Evolutionary conservation across 2,888 invertebrate species (phyloP), one percentile per base, ranked within the genome.

Genomic region (Andrena trimmerana): DNA sequence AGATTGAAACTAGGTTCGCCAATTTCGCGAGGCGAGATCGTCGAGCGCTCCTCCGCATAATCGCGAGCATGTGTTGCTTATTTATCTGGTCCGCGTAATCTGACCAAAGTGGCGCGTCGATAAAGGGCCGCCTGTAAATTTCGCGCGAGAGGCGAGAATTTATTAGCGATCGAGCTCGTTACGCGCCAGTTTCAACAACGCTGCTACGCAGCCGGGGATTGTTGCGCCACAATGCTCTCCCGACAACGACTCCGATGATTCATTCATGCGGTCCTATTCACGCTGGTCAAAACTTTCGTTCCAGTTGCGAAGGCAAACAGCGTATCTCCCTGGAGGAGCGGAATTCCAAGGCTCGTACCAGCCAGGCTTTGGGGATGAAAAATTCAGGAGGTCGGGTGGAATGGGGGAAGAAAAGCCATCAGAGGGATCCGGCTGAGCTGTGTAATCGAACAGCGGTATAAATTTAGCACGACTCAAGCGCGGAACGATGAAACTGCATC

Each of bases 381-480:
- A n/a, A 33, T 52, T 13, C 20, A 62, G 24, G 10, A 31, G 31
- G 48, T n/a, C 42, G 3, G 4, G 42, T 16, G 24, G 5, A 50
- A 50, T 2, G 4, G 2, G 4, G 31, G 6, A 1, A 42, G 8
- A 4, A 54, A n/a, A 16, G n/a, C 6, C 27, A 7, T 33, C n/a
- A 0, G 6, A n/a, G 13, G 13, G 4, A 31, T 10, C 7, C 13
- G 20, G 16, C 6, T 4, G 13, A 2, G 62, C 20, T 16, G 7
- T 8, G 29, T 24, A 24, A 62, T 71, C 50, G 31, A 52, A 72
- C 33, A 68, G n/a, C n/a, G 6, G 27, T n/a, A 57, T 57, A 48
- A 70, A 70, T 78, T 72, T 66, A 72, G 24, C n/a, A 16, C 10
- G 50, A 48, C 24, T 59, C 57, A 7, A 66, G 50, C 60, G 24